phyloP scores from a whole-genome alignment of 2,113 vertebrate species.

The Labrus mixtus region DNA sequence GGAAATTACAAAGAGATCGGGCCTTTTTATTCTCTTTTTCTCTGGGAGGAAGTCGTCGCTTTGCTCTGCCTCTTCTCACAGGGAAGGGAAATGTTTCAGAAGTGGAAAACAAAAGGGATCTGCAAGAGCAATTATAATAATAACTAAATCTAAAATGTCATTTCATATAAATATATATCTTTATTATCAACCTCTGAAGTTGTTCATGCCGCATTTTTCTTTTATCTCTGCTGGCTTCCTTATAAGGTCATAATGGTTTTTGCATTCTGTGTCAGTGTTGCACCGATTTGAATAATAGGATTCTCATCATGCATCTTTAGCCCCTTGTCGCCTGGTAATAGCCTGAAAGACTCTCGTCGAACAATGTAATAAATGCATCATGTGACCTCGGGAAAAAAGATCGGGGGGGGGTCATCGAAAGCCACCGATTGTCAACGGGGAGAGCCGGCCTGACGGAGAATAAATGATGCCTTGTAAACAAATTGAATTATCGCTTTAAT shows the following conservation, averaged over 20 bases:
- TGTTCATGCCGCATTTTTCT: conserved; percentile 50
- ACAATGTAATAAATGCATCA: conserved; percentile 75
- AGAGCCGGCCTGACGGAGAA: conserved; percentile 80
- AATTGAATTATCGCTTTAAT: conserved; percentile 87
- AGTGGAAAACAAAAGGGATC: neutral
- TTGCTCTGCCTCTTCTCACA: neutral
- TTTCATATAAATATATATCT: conserved; percentile 31
- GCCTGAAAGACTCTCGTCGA: conserved; percentile 65
- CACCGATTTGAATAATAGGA: conserved; percentile 71
- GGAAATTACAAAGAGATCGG: conserved; percentile 47
- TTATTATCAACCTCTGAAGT: conserved; percentile 3
- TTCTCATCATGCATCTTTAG: conserved; percentile 76
- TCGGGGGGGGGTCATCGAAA: conserved; percentile 71
- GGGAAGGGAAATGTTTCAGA: neutral
- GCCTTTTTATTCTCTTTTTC: conserved; percentile 46
- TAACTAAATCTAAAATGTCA: conserved; percentile 5
- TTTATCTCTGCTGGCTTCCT: conserved; percentile 50
- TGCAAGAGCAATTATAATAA: neutral
- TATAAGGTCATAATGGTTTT: conserved; percentile 64
- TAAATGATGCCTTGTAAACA: conserved; percentile 85
- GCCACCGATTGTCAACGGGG: conserved; percentile 70
- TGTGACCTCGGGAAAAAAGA: conserved; percentile 76
- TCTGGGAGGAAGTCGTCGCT: conserved; percentile 21
- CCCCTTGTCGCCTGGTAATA: conserved; percentile 72
- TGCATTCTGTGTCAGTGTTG: conserved; percentile 55